A percentile compares a stretch with the other conserved stretches of the same genome.
Evolutionary conservation across 2,797 vertebrate species (phyloP).

Genomic region (Harpagifer antarcticus): DNA sequence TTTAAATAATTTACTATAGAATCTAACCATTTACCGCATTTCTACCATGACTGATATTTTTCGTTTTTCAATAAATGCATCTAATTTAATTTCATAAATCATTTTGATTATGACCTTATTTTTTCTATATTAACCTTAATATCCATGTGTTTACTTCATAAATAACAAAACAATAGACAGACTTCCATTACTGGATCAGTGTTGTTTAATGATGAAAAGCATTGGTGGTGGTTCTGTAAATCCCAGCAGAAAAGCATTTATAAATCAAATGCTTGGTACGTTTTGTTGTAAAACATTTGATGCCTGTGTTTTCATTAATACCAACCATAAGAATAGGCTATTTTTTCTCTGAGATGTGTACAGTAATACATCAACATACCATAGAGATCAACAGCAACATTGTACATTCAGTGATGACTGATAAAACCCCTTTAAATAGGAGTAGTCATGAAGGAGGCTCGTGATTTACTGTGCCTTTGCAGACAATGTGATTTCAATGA

Average conservation of each 20-base stretch:
- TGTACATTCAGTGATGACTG: conserved; percentile 73
- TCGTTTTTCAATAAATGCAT: neutral
- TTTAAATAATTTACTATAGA: neutral
- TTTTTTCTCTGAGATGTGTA: conserved; percentile 47
- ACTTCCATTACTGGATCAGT: conserved; percentile 9
- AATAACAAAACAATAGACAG: conserved; percentile 16
- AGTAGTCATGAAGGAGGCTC: conserved; percentile 31
- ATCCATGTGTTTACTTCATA: neutral
- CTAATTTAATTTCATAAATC: neutral
- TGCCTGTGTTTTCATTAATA: conserved; percentile 51
- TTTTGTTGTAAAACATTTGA: conserved; percentile 30
- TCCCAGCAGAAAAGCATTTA: conserved; percentile 41
- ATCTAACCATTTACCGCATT: neutral
- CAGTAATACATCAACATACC: conserved; percentile 43
- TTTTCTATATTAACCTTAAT: neutral
- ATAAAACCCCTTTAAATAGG: conserved; percentile 44
- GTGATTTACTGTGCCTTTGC: conserved; percentile 62
- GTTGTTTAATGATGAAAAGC: conserved; percentile 52
- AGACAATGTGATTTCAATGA: conserved; percentile 62
- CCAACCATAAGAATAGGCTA: conserved; percentile 58
- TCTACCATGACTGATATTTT: neutral
- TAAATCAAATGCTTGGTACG: neutral
- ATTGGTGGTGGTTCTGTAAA: conserved; percentile 24
- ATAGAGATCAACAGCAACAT: conserved; percentile 45
- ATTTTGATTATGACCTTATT: neutral